phyloP scores from a whole-genome alignment of 2,797 vertebrate species.

The Aulostomus chinensis region DNA sequence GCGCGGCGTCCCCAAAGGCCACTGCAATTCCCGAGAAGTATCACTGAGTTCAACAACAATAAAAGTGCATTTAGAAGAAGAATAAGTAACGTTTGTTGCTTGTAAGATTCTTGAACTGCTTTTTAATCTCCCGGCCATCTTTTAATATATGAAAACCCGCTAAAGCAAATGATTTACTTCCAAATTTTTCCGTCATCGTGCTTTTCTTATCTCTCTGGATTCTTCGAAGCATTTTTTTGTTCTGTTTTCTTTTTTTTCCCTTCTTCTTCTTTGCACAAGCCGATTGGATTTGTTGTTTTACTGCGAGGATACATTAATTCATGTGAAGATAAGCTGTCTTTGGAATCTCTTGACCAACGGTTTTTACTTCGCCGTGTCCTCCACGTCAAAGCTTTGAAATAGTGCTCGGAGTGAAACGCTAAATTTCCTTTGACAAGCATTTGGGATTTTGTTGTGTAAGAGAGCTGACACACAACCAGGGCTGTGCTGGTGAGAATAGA shows the following conservation, averaged over 20 bases:
- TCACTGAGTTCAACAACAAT: background rate
- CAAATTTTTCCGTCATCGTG: too few species aligned
- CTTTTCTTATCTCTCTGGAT: background rate
- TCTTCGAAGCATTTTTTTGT: too few species aligned
- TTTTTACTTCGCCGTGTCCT: slow-evolving; percentile 12
- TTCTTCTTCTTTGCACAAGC: too few species aligned
- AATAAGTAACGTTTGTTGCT: too few species aligned
- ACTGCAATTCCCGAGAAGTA: background rate
- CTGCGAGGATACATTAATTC: slow-evolving; percentile 17
- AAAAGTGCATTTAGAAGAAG: too few species aligned
- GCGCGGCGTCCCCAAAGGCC: too few species aligned
- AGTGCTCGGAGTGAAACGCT: slow-evolving; percentile 30
- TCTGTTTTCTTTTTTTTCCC: slow-evolving; percentile 24
- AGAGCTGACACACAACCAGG: slow-evolving; percentile 40
- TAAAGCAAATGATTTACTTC: slow-evolving; percentile 11
- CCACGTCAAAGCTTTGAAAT: slow-evolving; percentile 25
- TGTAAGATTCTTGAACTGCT: background rate
- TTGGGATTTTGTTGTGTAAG: slow-evolving; percentile 36
- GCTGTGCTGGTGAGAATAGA: slow-evolving; percentile 41
- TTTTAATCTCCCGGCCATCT: slow-evolving; percentile 11
- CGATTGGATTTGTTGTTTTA: slow-evolving; percentile 36
- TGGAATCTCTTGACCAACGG: slow-evolving; percentile 34
- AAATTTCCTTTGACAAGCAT: slow-evolving; percentile 34
- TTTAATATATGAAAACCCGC: slow-evolving; percentile 12
- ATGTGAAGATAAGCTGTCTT: slow-evolving; percentile 12